Base-by-base conservation (phyloP, 2,888 invertebrate genomes). In the Tromatobia lineatoria region DNA sequence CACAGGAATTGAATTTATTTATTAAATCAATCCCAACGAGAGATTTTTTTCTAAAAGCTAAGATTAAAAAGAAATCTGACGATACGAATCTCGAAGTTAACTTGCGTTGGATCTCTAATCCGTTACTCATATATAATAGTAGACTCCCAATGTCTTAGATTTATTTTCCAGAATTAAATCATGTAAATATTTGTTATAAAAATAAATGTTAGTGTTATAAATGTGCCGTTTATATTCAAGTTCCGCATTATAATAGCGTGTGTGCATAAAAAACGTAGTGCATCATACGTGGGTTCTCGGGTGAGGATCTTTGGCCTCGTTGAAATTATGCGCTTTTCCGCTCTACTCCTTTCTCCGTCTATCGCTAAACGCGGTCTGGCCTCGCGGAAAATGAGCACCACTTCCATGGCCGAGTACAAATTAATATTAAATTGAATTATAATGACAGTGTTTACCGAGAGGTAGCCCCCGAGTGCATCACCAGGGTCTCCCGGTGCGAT, bases 371-470 rank as follows among this genome's bases (percentile, higher is more conserved):
- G 71, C 52, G 25, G 3, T 2, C 64, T 18, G 38, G 29, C 34
- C 23, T 78, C 54, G 52, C 81, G 66, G 71, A 71, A 85, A 87
- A 86, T 88, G 89, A 90, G 87, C 87, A 86, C 87, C 86, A 85
- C 88, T 89, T 85, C 75, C 75, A 71, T 81, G 87, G 86, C 88
- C 86, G 86, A 87, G 85, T 87, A 89, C 89, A 89, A 89, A 90
- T 90, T 90, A 90, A 89, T 90, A 90, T 89, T 88, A 90, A 90
- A 90, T 90, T 90, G 90, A 90, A 90, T 90, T 89, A 90, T 90
- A 90, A 90, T 90, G 89, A 90, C 90, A 88, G 90, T 89, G 89
- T 90, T 90, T 89, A 89, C 87, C 86, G 85, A 88, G 86, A 88
- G 86, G 81, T 82, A 85, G 74, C 85, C 75, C 83, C 77, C 59